Evolutionary conservation across 2,113 vertebrate species (phyloP), one percentile per base, ranked within the genome.

Genomic region (Alligator sinensis): DNA sequence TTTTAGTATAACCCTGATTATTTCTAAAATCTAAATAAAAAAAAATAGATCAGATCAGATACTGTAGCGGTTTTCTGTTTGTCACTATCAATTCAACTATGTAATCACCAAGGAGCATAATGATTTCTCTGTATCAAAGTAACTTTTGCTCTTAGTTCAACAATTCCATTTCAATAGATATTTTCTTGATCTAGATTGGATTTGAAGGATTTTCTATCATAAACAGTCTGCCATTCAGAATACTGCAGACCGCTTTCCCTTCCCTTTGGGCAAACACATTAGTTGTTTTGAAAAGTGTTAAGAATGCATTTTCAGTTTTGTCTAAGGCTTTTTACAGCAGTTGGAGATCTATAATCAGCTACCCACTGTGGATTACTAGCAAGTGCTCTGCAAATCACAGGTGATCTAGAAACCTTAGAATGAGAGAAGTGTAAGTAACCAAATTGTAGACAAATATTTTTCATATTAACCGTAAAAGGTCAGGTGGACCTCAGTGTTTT

Each of bases 1-100:
- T 97, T 99, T 99, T 96, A 99, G 98, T 97, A 99, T 99, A 97
- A 99, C 99, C 92, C 99, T 98, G 96, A 99, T 99, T 95, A 99
- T 99, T 98, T 99, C 99, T 97, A 99, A 98, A 98, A 99, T 99
- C 99, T 99, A 93, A 81, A 94, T 61, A 92, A 91, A 90, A 95
- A 97, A 96, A 93, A 70, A 95, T 77, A 84, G 13, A 87, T 78
- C 74, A 90, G 87, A 83, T 93, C 60, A 96, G 84, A 34, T 75
- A 91, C 1, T 1, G 57, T 0, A 80, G 12, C 5, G 22, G 78
- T 38, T 89, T 88, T 64, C 61, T n/a, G 82, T 94, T 88, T 61
- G 72, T 34, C 47, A 68, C 0, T 66, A 47, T 58, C 55, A 6
- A 3, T 79, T 79, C 66, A 87, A 70, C 18, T 14, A 12, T 54